Evolutionary conservation across 2,113 vertebrate species (phyloP).

Genomic region (Ictalurus furcatus): DNA sequence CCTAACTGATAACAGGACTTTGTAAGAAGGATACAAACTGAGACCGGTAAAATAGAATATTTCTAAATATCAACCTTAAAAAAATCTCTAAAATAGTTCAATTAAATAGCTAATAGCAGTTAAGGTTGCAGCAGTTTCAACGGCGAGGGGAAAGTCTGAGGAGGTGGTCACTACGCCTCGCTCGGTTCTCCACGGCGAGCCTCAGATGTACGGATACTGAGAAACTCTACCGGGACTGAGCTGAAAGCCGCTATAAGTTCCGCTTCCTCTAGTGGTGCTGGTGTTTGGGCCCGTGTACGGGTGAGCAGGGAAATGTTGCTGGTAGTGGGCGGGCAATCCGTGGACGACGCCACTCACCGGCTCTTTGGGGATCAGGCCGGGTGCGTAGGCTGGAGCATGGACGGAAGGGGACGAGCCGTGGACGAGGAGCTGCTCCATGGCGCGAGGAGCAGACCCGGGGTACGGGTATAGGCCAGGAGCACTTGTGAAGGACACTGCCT

Average conservation of each 20-base stretch:
- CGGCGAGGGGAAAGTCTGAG: conserved; percentile 40
- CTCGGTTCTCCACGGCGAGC: conserved; percentile 40
- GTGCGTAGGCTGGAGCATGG: conserved; percentile 77
- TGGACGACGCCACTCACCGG: conserved; percentile 90
- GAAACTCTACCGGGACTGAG: conserved; percentile 94
- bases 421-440: conserved; percentile 91
- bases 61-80: conserved; percentile 57
- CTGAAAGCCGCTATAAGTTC: conserved; percentile 94
- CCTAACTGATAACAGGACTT: conserved; percentile 32
- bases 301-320: conserved; percentile 90
- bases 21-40: conserved; percentile 45
- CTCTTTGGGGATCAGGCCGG: conserved; percentile 81
- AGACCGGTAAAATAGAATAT: conserved; percentile 61
- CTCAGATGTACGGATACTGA: conserved; percentile 95
- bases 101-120: conserved; percentile 61
- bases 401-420: conserved; percentile 83
- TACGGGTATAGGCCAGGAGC: conserved; percentile 85
- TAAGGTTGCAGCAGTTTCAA: conserved; percentile 63
- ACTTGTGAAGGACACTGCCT: conserved; percentile 78
- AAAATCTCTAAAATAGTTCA: conserved; percentile 60
- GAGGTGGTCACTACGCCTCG: not conserved
- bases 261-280: conserved; percentile 88
- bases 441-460: conserved; percentile 87
- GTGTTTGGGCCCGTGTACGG: conserved; percentile 85
- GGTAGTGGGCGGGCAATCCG: conserved; percentile 89